Conservation (phyloP, 2,888 invertebrate genomes). For the Thumatha senex region DNA sequence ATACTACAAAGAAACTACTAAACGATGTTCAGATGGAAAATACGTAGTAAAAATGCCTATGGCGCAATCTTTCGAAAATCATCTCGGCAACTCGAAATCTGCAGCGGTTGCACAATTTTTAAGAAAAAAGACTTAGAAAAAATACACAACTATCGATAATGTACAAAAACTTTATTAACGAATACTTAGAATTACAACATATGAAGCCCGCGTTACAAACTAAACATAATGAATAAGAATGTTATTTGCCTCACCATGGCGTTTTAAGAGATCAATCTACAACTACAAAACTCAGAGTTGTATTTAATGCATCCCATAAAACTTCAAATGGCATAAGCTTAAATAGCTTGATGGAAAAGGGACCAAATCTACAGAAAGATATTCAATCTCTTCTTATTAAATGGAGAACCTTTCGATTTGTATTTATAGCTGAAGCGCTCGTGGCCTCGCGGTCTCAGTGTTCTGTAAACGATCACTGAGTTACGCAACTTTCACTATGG, state of each 20-base stretch:
- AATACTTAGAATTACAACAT: not conserved
- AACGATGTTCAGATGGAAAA: slow-evolving; percentile 7
- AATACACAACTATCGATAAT: not conserved
- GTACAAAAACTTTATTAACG: slow-evolving; percentile 1
- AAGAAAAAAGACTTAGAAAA: slow-evolving; percentile 3
- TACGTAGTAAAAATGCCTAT: slow-evolving; percentile 9
- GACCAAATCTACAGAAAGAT: slow-evolving; percentile 20
- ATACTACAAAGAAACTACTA: slow-evolving; percentile 1
- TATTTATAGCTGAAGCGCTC: too few species aligned
- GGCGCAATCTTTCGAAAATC: not conserved
- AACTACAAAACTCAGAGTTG: slow-evolving; percentile 3
- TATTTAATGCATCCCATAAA: slow-evolving; percentile 2
- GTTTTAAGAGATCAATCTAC: not conserved
- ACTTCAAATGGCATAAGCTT: not conserved
- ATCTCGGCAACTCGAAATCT: slow-evolving; percentile 7
- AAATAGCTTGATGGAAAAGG: slow-evolving; percentile 1
- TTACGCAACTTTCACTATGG: too few species aligned
- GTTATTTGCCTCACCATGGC: slow-evolving; percentile 2
- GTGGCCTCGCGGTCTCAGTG: too few species aligned
- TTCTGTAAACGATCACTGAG: too few species aligned
- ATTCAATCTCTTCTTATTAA: slow-evolving; percentile 15
- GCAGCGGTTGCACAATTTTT: slow-evolving; percentile 8
- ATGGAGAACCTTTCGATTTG: slow-evolving; percentile 22
- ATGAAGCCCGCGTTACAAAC: not conserved
- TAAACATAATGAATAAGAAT: not conserved